These are phyloP conservation scores for Polia nebulosa DNA, from an alignment of 2,888 invertebrate genomes.

Conservation along the genomic window DNA sequence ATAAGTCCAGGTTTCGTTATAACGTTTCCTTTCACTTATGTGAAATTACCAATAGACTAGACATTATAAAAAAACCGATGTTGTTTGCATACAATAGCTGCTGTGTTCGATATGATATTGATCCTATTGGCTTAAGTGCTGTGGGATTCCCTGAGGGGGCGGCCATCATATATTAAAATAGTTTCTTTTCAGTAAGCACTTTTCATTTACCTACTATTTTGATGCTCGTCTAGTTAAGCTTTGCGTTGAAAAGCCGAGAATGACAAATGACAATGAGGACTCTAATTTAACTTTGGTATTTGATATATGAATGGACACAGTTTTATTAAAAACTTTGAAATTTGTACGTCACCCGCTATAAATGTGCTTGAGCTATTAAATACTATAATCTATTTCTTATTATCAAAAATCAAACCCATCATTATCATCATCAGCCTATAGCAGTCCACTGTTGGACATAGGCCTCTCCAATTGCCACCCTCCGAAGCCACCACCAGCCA, in stretches of 20 bases:
- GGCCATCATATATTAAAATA: conserved; percentile 55
- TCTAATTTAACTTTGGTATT: not conserved
- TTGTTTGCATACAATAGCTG: conserved; percentile 28
- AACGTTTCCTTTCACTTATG: not conserved
- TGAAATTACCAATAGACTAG: not conserved
- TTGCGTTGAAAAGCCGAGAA: not conserved
- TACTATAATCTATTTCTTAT: no score
- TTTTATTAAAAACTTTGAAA: not conserved
- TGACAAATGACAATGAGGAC: no score
- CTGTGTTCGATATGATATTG: conserved; percentile 50
- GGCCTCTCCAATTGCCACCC: no score
- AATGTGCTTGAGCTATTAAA: no score
- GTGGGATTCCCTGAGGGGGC: conserved; percentile 49
- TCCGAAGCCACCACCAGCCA: no score
- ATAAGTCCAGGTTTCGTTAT: not conserved
- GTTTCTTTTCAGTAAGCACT: conserved; percentile 18
- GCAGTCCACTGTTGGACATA: no score
- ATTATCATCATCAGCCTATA: no score
- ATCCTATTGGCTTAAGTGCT: conserved; percentile 51
- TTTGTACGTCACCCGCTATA: no score
- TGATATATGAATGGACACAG: not conserved
- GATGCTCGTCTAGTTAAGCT: not conserved
- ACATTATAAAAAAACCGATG: conserved; percentile 5
- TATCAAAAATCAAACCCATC: no score
- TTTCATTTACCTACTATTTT: conserved; percentile 8